Evolutionary conservation across 2,113 vertebrate species (phyloP), one percentile per base, ranked within the genome.

Genomic region (Hystrix cristata): DNA sequence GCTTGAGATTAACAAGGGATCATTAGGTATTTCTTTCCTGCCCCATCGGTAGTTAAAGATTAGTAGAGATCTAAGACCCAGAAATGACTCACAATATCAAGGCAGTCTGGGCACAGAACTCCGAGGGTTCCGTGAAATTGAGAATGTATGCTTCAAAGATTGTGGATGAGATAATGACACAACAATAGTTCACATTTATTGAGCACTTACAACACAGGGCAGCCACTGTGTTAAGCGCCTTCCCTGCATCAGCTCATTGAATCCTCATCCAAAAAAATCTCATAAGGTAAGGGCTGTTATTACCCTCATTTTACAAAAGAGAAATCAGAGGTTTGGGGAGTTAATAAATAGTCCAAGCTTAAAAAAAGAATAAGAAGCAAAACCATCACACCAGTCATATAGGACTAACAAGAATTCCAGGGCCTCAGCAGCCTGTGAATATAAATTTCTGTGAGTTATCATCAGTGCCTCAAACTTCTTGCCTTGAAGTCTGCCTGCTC

Each of bases 21-120:
- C 82, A 89, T 76, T 65, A 96, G 27, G 31, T 31, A 15, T 78
- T 89, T 96, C 76, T 51, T 88, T 88, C 53, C 64, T 71, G 59
- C 29, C 18, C 69, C 48, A 83, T 95, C 79, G 79, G 38, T 85
- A 38, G 46, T 71, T 93, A 84, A 92, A 81, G 93, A 93, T 87
- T 62, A 97, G 67, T 21, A 96, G 31, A 51, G 9, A 88, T 91
- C 72, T 64, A 81, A 93, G n/a, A 79, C 43, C 48, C 89, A 74
- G 34, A 94, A 94, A 53, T 38, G 67, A 82, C 65, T 79, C 34
- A 34, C 25, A 46, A 67, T 82, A 82, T 91, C 43, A 90, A 86
- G 59, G 55, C 15, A 96, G 43, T 57, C 48, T 90, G n/a, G 48
- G 87, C 90, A 78, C 16, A 0, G 10, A 95, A 84, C 25, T 57